Evolutionary conservation across 2,888 invertebrate genomes (phyloP), one percentile per base, ranked within the genome.

Genomic region (Hipparchia sbordonii): DNA sequence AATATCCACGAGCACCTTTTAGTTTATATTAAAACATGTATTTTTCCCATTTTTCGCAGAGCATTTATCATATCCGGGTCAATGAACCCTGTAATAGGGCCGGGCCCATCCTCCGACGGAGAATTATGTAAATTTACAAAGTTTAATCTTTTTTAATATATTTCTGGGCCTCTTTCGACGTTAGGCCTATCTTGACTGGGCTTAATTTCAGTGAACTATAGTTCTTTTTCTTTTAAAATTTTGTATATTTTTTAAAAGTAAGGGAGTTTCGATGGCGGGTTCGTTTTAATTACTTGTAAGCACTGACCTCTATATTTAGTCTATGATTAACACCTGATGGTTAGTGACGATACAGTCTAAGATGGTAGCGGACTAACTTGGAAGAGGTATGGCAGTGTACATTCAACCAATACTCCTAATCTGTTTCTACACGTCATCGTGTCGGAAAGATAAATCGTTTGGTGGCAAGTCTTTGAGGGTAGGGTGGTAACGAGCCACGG

Each of bases 31-130:
- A 68, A 57, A 45, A 65, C 60, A 66, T 65, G 65, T 72, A 75
- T 68, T 73, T 72, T 74, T 63, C 60, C 69, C 62, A 70, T 73
- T 76, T 75, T 73, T 75, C 75, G 72, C 45, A 65, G 59, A 73
- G 73, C 76, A 79, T 79, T 75, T 77, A 78, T 79, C 79, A 79
- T 79, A 74, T 71, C 62, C 77, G 77, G 76, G 74, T 77, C 77
- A 80, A 72, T 75, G 75, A 75, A 75, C 77, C 70, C 78, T 71
- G 66, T 79, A 78, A 79, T 78, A 74, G 76, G 79, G 74, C 70
- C 74, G 67, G 65, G 52, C 70, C 72, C 65, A 74, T 76, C 71
- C 73, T 74, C 71, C 39, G 39, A 65, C 70, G 74, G 67, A 71
- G 74, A 77, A 77, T 77, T 77, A 78, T 78, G 77, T 75, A 76